Evolutionary conservation across 2,888 invertebrate species (phyloP), one percentile per base, ranked within the genome.

Genomic region (Epistrophe eligans): DNA sequence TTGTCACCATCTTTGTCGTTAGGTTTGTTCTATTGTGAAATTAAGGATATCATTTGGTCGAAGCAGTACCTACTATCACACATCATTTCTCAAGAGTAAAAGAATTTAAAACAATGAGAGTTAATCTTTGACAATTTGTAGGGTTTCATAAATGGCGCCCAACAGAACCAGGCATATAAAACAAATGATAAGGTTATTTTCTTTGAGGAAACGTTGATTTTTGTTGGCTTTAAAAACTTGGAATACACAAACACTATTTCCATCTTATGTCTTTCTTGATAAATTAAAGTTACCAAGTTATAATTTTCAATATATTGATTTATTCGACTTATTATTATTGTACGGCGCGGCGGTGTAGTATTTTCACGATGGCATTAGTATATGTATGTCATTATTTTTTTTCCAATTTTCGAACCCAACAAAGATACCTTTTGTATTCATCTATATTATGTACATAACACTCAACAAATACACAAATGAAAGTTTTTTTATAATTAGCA

Each of bases 401-500:
- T 43, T 57, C n/a, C 6, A 38, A 58, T 17, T 38, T 4, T 11
- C 35, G 38, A 58, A 5, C 5, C 8, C 7, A 13, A 15, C 13
- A 19, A 19, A 40, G 17, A 40, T 38, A 60, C 8, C 38, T 19
- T 1, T 35, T 35, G 52, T 15, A 52, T 52, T 7, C 52, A 24
- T 52, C 11, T 24, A 24, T 6, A 13, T 17, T 6, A 13, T 17
- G 55, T 11, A 32, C 45, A n/a, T 38, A 38, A 57, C 70, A 74
- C 28, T 19, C 38, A 67, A 50, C 17, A 35, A 45, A 45, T 50
- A 28, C 17, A 60, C 38, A 6, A 74, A 60, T n/a, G 48, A 62
- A 64, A 76, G 66, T 40, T 72, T 43, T 48, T 60, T 32, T 64
- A 74, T 85, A 85, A 85, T 82, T 82, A 79, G 77, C 83, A 83